A percentile compares a stretch with the other conserved stretches of the same genome.
phyloP scores from a whole-genome alignment of 2,888 invertebrate species.

The Trisateles emortualis region DNA sequence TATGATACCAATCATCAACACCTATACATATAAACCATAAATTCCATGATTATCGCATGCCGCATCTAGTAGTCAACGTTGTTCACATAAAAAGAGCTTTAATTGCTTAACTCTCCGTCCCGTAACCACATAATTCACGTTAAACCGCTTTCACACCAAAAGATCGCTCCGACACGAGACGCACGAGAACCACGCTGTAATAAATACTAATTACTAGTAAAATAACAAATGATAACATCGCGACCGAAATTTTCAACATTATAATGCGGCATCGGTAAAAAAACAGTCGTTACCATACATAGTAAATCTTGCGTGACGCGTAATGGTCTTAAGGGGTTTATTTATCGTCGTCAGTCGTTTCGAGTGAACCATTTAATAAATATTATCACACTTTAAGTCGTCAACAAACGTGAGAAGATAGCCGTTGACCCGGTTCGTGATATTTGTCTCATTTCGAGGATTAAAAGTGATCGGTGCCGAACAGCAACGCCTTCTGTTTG shows the following conservation, averaged over 20 bases:
- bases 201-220: conserved; percentile 86
- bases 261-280: conserved; percentile 63
- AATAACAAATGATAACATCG: conserved; percentile 82
- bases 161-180: conserved; percentile 59
- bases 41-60: conserved; percentile 72
- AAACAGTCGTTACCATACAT: conserved; percentile 73
- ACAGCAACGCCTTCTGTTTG: conserved; percentile 77
- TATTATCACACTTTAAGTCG: conserved; percentile 84
- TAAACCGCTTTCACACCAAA: conserved; percentile 74
- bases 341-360: conserved; percentile 80
- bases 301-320: conserved; percentile 84
- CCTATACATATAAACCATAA: conserved; percentile 65
- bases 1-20: conserved; percentile 56
- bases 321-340: conserved; percentile 80
- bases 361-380: conserved; percentile 84
- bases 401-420: conserved; percentile 86
- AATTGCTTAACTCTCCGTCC: conserved; percentile 80
- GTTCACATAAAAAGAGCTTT: conserved; percentile 76
- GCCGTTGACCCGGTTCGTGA: conserved; percentile 85
- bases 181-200: conserved; percentile 68
- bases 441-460: conserved; percentile 83
- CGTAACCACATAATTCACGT: conserved; percentile 76
- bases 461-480: conserved; percentile 80
- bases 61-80: conserved; percentile 70
- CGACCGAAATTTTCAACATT: conserved; percentile 73